A percentile compares a stretch with the other conserved stretches of the same genome.
phyloP scores from a whole-genome alignment of 2,888 invertebrate genomes.

The Synergus laeviventris region DNA sequence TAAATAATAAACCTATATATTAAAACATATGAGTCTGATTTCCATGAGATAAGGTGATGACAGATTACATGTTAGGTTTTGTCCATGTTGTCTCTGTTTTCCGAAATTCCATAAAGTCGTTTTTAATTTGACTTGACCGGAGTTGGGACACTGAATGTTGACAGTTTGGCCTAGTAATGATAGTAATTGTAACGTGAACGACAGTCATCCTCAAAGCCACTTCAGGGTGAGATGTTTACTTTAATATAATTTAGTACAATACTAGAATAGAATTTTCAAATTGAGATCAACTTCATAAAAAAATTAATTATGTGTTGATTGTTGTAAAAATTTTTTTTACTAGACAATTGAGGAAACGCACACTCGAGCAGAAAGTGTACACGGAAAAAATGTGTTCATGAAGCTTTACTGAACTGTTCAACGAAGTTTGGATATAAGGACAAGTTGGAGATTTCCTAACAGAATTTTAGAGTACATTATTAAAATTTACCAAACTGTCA shows the following conservation, averaged over 20 bases:
- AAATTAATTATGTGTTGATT: neutral
- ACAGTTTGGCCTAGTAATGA: slow-evolving; percentile 40
- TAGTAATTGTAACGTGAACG: slow-evolving; percentile 47
- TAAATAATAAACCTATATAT: neutral
- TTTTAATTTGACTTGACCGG: neutral
- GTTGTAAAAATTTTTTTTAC: neutral
- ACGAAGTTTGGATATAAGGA: no score
- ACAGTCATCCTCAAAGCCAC: neutral
- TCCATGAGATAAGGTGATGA: neutral
- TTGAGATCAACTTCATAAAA: neutral
- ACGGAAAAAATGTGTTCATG: no score
- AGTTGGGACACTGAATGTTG: neutral
- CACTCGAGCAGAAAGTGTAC: neutral
- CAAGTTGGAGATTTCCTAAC: no score
- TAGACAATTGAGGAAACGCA: neutral
- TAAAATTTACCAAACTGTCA: no score
- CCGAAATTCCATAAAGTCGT: neutral
- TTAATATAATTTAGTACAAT: neutral
- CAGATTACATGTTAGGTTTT: neutral
- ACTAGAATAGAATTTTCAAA: neutral
- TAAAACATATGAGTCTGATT: neutral
- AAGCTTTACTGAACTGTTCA: no score
- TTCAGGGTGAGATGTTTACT: neutral
- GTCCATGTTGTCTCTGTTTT: neutral
- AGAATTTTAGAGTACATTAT: no score